Conservation (phyloP, 2,888 invertebrate species). For the Aethes cnicana region DNA sequence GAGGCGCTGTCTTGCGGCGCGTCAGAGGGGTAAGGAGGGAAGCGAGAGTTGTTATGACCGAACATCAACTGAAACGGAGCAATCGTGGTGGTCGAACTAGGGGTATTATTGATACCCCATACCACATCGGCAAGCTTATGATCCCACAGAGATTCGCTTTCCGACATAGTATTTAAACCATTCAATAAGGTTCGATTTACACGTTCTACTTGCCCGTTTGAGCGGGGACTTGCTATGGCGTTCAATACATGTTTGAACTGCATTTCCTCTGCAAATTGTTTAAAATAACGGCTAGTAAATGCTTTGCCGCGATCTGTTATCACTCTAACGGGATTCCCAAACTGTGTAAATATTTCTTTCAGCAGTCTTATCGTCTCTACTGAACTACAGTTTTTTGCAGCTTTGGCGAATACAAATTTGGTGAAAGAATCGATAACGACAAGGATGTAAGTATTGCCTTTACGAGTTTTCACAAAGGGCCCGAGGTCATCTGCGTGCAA, state of each 20-base stretch:
- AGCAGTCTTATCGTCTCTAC: conserved; percentile 28
- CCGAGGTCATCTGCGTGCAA: conserved; percentile 39
- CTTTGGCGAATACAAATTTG: conserved; percentile 32
- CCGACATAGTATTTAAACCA: conserved; percentile 28
- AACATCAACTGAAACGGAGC: conserved; percentile 33
- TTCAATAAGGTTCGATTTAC: conserved; percentile 31
- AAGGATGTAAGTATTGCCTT: conserved; percentile 33
- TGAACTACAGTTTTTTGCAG: conserved; percentile 27
- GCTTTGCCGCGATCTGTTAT: conserved; percentile 28
- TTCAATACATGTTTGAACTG: conserved; percentile 31
- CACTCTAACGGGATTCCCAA: conserved; percentile 30
- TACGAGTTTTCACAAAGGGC: conserved; percentile 34
- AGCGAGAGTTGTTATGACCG: conserved; percentile 24
- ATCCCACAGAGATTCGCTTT: conserved; percentile 32
- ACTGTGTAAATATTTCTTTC: conserved; percentile 27
- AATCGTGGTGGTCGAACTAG: conserved; percentile 16
- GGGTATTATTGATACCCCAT: conserved; percentile 34
- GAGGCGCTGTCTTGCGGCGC: not conserved
- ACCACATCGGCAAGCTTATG: conserved; percentile 27
- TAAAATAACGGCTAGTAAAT: conserved; percentile 30
- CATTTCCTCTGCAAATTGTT: conserved; percentile 24
- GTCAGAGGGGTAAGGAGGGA: conserved; percentile 5
- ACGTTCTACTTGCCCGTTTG: conserved; percentile 32
- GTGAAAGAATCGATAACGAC: conserved; percentile 36
- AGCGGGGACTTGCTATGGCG: conserved; percentile 32